Percentiles rank a stretch among this genome's conserved stretches.
These are phyloP conservation scores for Acleris emargana DNA, from an alignment of 2,888 invertebrate species.

Conservation along the genomic window DNA sequence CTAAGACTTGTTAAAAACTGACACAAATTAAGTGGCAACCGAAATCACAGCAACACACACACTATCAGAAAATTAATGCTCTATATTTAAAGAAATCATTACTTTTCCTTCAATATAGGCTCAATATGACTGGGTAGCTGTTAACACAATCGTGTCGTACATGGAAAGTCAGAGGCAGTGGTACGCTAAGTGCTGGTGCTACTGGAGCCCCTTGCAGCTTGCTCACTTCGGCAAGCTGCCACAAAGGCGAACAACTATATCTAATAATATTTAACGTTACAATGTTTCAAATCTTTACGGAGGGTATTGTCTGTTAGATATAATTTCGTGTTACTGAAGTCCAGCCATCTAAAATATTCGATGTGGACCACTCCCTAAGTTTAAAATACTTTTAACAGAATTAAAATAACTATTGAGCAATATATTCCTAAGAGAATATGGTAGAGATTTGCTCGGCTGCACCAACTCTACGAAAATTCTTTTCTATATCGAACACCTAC, in stretches of 20 bases:
- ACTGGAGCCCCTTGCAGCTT: slow-evolving; percentile 67
- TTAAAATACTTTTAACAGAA: slow-evolving; percentile 81
- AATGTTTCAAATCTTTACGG: slow-evolving; percentile 73
- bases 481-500: slow-evolving; percentile 75
- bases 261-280: slow-evolving; percentile 77
- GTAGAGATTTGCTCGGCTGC: slow-evolving; percentile 83
- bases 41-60: slow-evolving; percentile 10
- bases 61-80: not conserved
- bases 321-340: slow-evolving; percentile 71
- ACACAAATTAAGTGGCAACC: slow-evolving; percentile 22
- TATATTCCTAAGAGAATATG: slow-evolving; percentile 81
- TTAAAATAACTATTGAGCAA: slow-evolving; percentile 80
- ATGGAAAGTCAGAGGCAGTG: slow-evolving; percentile 53
- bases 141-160: not conserved
- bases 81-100: too few relatives aligned
- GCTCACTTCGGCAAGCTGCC: slow-evolving; percentile 66
- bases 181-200: slow-evolving; percentile 60
- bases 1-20: slow-evolving; percentile 27
- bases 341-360: slow-evolving; percentile 70
- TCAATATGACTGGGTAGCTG: not conserved
- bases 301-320: slow-evolving; percentile 83
- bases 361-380: slow-evolving; percentile 74
- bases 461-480: slow-evolving; percentile 79
- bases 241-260: slow-evolving; percentile 77
- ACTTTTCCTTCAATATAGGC: too few relatives aligned